A percentile compares a stretch with the other conserved stretches of the same genome.
Conservation (phyloP, 2,113 vertebrate species). For the Todiramphus saurophagus region DNA sequence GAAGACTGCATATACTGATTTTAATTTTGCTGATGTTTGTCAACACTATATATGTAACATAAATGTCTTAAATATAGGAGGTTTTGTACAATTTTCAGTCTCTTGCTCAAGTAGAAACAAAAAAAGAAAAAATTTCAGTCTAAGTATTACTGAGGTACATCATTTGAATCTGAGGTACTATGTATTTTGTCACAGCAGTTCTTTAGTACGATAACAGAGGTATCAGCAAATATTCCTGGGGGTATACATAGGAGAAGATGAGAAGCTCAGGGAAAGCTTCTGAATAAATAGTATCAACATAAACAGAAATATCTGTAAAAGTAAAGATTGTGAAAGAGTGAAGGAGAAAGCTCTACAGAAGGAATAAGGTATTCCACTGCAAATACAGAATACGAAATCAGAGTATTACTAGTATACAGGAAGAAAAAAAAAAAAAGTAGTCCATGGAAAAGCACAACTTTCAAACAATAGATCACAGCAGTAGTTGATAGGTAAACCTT, state of each 20-base stretch:
- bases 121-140: neutral
- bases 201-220: neutral
- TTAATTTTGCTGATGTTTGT: neutral
- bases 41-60: neutral
- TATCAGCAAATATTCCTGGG: neutral
- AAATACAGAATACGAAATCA: neutral
- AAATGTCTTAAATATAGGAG: neutral
- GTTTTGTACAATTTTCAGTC: neutral
- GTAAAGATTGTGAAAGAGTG: neutral
- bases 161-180: neutral
- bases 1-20: neutral
- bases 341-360: neutral
- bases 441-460: neutral
- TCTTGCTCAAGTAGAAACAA: neutral
- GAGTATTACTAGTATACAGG: neutral
- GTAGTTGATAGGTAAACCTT: neutral
- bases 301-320: neutral
- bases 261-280: neutral
- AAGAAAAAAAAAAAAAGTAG: neutral
- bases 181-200: neutral
- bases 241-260: neutral
- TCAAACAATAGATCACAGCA: neutral
- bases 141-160: neutral
- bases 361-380: neutral
- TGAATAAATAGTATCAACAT: neutral